Evolutionary conservation across 92 coral and sea anemone genomes (phyloP).

Genomic region (Siderastrea siderea): DNA sequence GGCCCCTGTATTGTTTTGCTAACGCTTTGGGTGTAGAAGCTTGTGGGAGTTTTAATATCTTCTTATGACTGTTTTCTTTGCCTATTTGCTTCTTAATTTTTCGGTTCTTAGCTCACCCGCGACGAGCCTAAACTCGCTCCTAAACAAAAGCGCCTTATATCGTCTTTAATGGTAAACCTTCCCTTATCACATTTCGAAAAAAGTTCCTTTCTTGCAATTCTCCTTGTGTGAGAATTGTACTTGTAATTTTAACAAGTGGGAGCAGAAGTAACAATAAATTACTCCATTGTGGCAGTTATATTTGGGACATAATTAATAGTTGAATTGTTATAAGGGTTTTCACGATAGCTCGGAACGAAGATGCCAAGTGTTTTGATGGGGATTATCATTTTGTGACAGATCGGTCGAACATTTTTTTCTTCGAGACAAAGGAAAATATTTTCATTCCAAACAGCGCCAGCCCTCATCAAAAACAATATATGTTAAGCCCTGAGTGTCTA

Average conservation of each 20-base stretch:
- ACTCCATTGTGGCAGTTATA: constrained; percentile 6
- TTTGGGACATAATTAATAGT: constrained; percentile 4
- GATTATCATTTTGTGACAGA: constrained; percentile 40
- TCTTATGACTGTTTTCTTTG: not conserved
- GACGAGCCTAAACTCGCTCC: constrained; percentile 17
- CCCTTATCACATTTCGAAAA: not conserved
- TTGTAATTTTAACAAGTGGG: not conserved
- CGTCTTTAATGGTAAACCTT: not conserved
- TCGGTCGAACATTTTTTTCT: not conserved
- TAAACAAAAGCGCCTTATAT: constrained; percentile 10
- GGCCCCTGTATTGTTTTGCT: not conserved
- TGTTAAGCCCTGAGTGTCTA: not conserved
- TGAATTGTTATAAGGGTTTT: constrained; percentile 37
- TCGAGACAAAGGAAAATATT: constrained; percentile 8
- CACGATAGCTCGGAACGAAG: constrained; percentile 20
- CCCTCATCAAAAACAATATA: constrained; percentile 1
- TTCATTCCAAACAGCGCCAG: not conserved
- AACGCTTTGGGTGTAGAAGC: not conserved
- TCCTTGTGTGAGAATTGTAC: not conserved
- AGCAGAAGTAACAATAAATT: constrained; percentile 5
- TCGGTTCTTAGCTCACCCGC: not conserved
- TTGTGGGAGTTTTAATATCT: not conserved
- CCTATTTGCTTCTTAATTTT: not conserved
- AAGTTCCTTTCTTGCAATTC: not conserved
- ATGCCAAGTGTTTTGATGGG: constrained; percentile 51